Conservation (phyloP, 2,888 invertebrate species). For the Litoditis marina region DNA sequence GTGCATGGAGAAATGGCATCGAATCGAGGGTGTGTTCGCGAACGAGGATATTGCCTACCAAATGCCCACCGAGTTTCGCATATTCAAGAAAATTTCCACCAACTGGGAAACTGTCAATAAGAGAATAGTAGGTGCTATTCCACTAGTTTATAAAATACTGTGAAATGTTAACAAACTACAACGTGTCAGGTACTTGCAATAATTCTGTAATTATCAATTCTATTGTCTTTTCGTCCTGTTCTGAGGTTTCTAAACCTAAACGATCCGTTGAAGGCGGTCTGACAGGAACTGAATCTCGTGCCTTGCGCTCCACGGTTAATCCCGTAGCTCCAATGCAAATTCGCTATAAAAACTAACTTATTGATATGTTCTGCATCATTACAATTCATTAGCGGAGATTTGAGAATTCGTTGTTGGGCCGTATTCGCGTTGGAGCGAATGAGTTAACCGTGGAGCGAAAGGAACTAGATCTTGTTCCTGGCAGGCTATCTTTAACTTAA, state of each 20-base stretch:
- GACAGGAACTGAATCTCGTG: not conserved
- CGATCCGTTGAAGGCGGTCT: too few relatives aligned
- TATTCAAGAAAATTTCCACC: constrained; percentile 77
- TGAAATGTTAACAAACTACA: not conserved
- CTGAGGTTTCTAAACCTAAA: too few relatives aligned
- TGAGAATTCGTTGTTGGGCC: too few relatives aligned
- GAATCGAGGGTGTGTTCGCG: constrained; percentile 84
- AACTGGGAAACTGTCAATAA: constrained; percentile 75
- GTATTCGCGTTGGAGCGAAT: too few relatives aligned
- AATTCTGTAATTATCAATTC: not conserved
- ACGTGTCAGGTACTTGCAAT: too few relatives aligned
- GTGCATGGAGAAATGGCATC: constrained; percentile 80
- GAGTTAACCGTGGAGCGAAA: too few relatives aligned
- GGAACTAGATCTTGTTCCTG: not conserved
- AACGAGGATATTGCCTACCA: constrained; percentile 93
- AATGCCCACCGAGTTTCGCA: constrained; percentile 90
- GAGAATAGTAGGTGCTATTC: constrained; percentile 57
- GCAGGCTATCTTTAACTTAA: not conserved
- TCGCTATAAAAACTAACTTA: too few relatives aligned
- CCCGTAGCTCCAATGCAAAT: too few relatives aligned
- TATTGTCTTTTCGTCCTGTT: not conserved
- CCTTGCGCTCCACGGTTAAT: not conserved
- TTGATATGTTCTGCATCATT: too few relatives aligned
- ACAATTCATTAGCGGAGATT: too few relatives aligned
- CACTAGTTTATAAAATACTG: not conserved